Conservation (phyloP, 2,797 vertebrate genomes). For the Sphaeramia orbicularis region DNA sequence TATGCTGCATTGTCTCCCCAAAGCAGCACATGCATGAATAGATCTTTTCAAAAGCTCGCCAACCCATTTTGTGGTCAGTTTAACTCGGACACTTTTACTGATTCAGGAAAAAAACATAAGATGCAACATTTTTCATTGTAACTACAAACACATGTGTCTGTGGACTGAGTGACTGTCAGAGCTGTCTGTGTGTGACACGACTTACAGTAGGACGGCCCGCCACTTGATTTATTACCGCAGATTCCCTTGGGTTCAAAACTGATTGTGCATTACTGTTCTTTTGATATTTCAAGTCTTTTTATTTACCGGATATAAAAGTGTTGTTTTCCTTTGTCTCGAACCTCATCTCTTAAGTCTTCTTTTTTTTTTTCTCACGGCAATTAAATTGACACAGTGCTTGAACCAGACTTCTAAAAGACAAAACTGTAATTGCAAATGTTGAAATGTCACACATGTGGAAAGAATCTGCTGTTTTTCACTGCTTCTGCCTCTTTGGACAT, state of each 20-base stretch:
- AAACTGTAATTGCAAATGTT: constrained; percentile 38
- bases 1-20: constrained; percentile 12
- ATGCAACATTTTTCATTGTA: constrained; percentile 36
- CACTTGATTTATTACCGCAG: not conserved
- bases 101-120: constrained; percentile 19
- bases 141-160: constrained; percentile 42
- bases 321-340: not conserved
- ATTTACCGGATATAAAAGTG: not conserved
- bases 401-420: not conserved
- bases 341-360: too few species aligned
- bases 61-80: constrained; percentile 1
- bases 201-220: not conserved
- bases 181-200: constrained; percentile 24
- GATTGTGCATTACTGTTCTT: not conserved
- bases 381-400: too few species aligned
- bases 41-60: constrained; percentile 5
- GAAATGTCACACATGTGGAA: constrained; percentile 32
- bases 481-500: constrained; percentile 22
- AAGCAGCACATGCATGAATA: constrained; percentile 15
- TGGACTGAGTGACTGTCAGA: constrained; percentile 29
- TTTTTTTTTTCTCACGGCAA: not conserved
- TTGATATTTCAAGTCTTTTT: constrained; percentile 8
- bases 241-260: not conserved
- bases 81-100: constrained; percentile 12
- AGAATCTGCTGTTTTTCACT: constrained; percentile 27